Base-by-base conservation (phyloP, 1,140 invertebrate genomes). In the Monomorium pharaonis region DNA sequence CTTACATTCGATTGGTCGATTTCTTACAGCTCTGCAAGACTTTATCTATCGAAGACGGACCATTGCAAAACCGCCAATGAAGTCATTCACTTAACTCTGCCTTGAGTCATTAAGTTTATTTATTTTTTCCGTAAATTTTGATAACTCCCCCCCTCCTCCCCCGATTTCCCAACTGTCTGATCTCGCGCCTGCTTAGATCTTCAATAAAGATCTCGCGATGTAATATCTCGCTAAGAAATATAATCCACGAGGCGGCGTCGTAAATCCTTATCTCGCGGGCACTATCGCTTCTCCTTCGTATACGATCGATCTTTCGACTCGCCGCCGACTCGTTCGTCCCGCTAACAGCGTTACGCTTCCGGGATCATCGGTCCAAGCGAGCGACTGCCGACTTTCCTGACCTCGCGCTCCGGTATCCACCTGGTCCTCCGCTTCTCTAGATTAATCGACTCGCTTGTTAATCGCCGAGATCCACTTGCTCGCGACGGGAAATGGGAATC, bases 291-390 rank as follows among this genome's bases (percentile, higher is more conserved):
- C 14, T 74, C 30, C 65, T 14, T 60, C 14, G 58, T 44, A 5
- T 10, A n/a, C 24, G 49, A 78, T 63, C 47, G 62, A 65, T 78
- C 33, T 65, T n/a, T 14, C 33, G 33, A 51, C 65, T 56, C 58
- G 24, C 21, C 58, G 24, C 21, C 27, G 16, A 16, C 9, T 47
- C 37, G 37, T 24, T 24, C 44, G 21, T 5, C 37, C n/a, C 7
- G 3, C 65, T 21, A n/a, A 42, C 27, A 27, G 21, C n/a, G n/a
- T 33, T 70, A 77, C 24, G 44, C 81, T 88, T 88, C 86, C 80
- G 72, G 74, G 74, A 89, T 89, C 75, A 58, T 27, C 60, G n/a
- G 60, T 69, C 62, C 60, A 72, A 60, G 62, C 69, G 56, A 86
- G 65, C 44, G 70, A 89, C 67, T 88, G 58, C 58, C 37, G 44